phyloP scores from a whole-genome alignment of 2,888 invertebrate species.

The Leptinotarsa peninsularis region DNA sequence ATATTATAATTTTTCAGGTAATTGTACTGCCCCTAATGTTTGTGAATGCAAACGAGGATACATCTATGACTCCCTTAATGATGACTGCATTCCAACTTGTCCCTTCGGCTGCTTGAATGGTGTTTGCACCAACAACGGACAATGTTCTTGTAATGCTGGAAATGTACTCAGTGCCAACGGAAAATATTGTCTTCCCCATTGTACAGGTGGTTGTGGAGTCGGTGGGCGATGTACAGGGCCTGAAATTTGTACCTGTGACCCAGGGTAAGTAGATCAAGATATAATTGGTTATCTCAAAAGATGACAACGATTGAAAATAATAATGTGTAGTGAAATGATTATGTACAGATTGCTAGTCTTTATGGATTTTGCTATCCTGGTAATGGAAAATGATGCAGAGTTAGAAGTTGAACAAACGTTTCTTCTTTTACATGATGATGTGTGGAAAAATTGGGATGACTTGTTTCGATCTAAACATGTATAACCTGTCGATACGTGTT shows the following conservation, averaged over 20 bases:
- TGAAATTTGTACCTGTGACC: constrained; percentile 72
- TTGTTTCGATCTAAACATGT: too few relatives aligned
- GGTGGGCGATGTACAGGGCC: constrained; percentile 71
- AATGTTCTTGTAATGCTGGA: constrained; percentile 75
- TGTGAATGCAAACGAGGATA: constrained; percentile 76
- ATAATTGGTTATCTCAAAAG: neutral
- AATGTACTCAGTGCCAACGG: constrained; percentile 70
- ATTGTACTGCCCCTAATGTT: constrained; percentile 74
- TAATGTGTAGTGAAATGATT: too few relatives aligned
- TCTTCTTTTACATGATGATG: too few relatives aligned
- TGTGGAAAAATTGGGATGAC: too few relatives aligned
- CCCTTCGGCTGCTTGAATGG: constrained; percentile 78
- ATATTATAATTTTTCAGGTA: constrained; percentile 43
- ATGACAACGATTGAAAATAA: too few relatives aligned
- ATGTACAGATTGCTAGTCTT: too few relatives aligned
- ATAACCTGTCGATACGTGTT: too few relatives aligned
- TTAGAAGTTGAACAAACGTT: too few relatives aligned
- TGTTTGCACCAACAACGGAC: constrained; percentile 71
- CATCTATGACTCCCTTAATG: constrained; percentile 67
- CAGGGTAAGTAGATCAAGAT: constrained; percentile 61
- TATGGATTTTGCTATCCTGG: too few relatives aligned
- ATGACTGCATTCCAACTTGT: constrained; percentile 74
- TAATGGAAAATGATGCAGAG: too few relatives aligned
- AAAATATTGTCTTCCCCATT: constrained; percentile 73
- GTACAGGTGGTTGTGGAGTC: constrained; percentile 68